Percentiles rank a stretch among this genome's conserved stretches.
phyloP scores from a whole-genome alignment of 2,113 vertebrate species.

The Lipophrys pholis region DNA sequence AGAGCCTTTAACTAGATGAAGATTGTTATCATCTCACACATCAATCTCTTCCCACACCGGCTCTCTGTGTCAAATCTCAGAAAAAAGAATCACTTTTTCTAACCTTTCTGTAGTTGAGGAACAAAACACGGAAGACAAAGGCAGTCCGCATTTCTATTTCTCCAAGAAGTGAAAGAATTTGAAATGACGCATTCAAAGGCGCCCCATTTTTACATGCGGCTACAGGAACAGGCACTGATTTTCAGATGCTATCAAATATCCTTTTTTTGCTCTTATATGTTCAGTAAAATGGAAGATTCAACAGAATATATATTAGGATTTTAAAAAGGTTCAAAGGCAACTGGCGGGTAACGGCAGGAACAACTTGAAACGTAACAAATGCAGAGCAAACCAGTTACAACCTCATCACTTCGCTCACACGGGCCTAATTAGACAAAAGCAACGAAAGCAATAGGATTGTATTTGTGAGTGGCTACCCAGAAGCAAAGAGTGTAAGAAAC shows the following conservation, averaged over 20 bases:
- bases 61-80: conserved; percentile 37
- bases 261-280: too few species aligned
- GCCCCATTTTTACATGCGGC: conserved; percentile 35
- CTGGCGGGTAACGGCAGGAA: conserved; percentile 26
- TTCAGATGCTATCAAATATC: conserved; percentile 29
- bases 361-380: conserved; percentile 50
- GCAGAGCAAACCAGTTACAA: conserved; percentile 12
- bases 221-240: conserved; percentile 26
- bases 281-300: conserved; percentile 28
- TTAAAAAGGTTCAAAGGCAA: conserved; percentile 41
- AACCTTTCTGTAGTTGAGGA: conserved; percentile 11
- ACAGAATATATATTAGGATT: conserved; percentile 42
- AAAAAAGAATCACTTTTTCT: conserved; percentile 31
- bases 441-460: conserved; percentile 12
- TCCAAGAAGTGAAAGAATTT: conserved; percentile 52
- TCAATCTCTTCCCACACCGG: conserved; percentile 60
- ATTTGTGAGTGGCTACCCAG: conserved; percentile 8
- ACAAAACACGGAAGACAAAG: conserved; percentile 34
- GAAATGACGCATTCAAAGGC: conserved; percentile 59
- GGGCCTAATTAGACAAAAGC: conserved; percentile 42
- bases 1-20: conserved; percentile 61
- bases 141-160: conserved; percentile 30
- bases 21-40: conserved; percentile 72
- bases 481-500: background rate
- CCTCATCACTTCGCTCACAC: conserved; percentile 31